Conservation (phyloP, 2,888 invertebrate genomes). For the Apamea epomidion region DNA sequence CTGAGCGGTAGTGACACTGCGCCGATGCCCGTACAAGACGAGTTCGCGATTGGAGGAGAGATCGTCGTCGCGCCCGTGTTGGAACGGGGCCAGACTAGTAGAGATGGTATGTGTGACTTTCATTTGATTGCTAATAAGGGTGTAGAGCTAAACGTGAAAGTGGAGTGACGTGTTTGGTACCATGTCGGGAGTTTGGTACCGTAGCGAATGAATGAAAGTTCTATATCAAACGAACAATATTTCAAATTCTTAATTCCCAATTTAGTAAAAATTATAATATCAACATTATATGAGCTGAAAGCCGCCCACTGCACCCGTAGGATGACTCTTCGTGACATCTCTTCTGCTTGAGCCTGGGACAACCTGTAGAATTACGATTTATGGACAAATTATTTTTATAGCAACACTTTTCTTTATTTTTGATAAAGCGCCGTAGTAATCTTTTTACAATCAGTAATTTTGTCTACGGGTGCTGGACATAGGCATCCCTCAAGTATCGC, state of each 20-base stretch:
- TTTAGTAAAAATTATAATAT: not conserved
- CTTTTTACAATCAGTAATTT: not conserved
- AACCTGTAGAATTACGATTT: not conserved
- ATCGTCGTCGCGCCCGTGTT: conserved; percentile 97
- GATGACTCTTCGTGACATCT: not conserved
- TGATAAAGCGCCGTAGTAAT: not conserved
- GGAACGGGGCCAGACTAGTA: conserved; percentile 92
- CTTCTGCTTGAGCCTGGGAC: not conserved
- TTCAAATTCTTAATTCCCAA: not conserved
- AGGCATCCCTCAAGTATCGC: not conserved
- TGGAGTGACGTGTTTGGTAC: not conserved
- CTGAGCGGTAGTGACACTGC: conserved; percentile 95
- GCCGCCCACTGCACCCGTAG: not conserved
- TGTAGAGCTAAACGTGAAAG: not conserved
- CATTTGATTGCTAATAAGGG: conserved; percentile 1
- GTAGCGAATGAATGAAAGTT: not conserved
- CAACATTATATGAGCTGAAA: not conserved
- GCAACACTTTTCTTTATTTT: not conserved
- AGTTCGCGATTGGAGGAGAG: conserved; percentile 97
- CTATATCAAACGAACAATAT: not conserved
- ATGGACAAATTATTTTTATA: too few species aligned
- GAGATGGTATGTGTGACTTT: conserved; percentile 90
- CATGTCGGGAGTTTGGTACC: too few species aligned
- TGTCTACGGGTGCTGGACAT: not conserved
- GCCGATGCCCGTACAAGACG: conserved; percentile 93